These are phyloP conservation scores for Idaea aversata DNA, from an alignment of 2,888 invertebrate genomes.

Conservation along the genomic window DNA sequence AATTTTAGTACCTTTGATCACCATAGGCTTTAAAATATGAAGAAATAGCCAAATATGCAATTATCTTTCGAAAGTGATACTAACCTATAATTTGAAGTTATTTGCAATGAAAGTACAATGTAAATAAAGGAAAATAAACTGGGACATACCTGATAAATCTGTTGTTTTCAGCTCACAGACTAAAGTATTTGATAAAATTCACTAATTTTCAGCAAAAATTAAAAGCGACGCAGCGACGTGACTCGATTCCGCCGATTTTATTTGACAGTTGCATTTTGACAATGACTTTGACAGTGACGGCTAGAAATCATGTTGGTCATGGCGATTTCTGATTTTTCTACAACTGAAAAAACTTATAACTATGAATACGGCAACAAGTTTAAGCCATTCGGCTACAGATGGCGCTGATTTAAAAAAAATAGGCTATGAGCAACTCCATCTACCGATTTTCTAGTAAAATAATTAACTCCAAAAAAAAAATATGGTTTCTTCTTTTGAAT, in stretches of 20 bases:
- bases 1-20: not conserved
- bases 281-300: constrained; percentile 2
- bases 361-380: not conserved
- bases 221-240: constrained; percentile 3
- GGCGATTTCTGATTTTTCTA: not conserved
- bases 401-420: not conserved
- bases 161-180: not conserved
- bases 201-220: not conserved
- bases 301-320: not conserved
- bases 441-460: not conserved
- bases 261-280: not conserved
- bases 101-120: not conserved
- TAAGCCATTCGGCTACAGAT: not conserved
- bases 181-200: not conserved
- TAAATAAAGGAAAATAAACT: not conserved
- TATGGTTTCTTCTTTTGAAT: too few relatives aligned
- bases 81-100: constrained; percentile 1
- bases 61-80: not conserved
- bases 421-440: not conserved
- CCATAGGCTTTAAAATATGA: not conserved
- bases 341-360: not conserved
- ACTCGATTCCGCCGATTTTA: not conserved
- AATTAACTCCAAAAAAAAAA: not conserved
- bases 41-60: not conserved
- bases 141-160: not conserved